A percentile compares a stretch with the other conserved stretches of the same genome.
These are phyloP conservation scores for Pissodes strobi DNA, from an alignment of 1,140 invertebrate genomes.

Conservation along the genomic window DNA sequence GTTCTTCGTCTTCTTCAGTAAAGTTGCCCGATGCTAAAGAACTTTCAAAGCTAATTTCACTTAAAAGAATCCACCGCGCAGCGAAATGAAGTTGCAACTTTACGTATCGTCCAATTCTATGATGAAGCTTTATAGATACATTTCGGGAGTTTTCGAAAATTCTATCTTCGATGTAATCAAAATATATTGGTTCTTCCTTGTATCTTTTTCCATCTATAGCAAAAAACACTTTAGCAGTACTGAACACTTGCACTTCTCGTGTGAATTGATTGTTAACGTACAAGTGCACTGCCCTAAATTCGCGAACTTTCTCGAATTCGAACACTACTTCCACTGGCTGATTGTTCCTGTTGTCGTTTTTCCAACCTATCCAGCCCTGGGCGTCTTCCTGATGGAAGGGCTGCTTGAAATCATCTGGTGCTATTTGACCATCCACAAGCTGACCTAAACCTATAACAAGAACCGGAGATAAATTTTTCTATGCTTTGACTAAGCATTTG, in stretches of 20 bases:
- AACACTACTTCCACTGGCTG: conserved; percentile 76
- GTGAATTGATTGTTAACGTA: conserved; percentile 83
- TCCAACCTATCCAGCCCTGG: conserved; percentile 90
- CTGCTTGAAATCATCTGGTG: conserved; percentile 72
- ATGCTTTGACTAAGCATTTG: too few species aligned
- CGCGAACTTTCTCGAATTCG: conserved; percentile 84
- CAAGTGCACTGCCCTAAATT: conserved; percentile 82
- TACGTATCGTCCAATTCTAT: conserved; percentile 80
- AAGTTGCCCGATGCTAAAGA: conserved; percentile 52
- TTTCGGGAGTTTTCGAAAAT: conserved; percentile 83
- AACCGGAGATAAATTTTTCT: too few species aligned
- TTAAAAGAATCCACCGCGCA: conserved; percentile 85
- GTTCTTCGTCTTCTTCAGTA: conserved; percentile 46
- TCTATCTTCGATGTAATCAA: conserved; percentile 75
- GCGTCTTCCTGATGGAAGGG: conserved; percentile 66
- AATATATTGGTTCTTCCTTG: conserved; percentile 73
- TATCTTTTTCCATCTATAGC: conserved; percentile 80
- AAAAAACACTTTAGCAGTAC: conserved; percentile 77
- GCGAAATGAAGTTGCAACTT: conserved; percentile 81
- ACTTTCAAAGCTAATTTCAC: conserved; percentile 82
- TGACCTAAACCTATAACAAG: conserved; percentile 82
- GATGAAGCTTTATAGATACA: conserved; percentile 82
- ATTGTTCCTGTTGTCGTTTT: conserved; percentile 73
- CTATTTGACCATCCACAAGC: conserved; percentile 70
- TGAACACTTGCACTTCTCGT: conserved; percentile 80